These are phyloP conservation scores for Lepus timidus DNA, from an alignment of 2,113 vertebrate genomes.

Conservation along the genomic window DNA sequence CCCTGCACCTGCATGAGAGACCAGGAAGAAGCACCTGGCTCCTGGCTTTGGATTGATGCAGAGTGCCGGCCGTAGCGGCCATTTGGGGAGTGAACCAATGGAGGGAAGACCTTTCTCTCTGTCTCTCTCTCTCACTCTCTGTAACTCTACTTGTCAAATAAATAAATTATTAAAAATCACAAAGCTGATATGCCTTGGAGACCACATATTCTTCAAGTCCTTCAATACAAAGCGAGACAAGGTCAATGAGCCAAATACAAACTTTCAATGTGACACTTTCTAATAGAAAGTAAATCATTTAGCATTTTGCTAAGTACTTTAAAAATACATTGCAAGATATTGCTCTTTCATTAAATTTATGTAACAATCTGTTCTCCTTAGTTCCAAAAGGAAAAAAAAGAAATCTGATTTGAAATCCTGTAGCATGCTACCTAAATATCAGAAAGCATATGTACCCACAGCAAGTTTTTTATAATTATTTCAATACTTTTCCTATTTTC, in stretches of 20 bases:
- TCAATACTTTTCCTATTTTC: slow-evolving; percentile 29
- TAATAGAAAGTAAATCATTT: slow-evolving; percentile 36
- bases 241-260: not conserved
- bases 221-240: slow-evolving; percentile 26
- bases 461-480: not conserved
- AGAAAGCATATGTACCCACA: not conserved
- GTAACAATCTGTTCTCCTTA: not conserved
- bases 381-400: slow-evolving; percentile 32
- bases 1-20: no score
- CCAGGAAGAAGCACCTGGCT: no score
- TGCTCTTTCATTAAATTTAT: not conserved
- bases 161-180: no score
- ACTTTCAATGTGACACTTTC: not conserved
- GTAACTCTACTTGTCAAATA: no score
- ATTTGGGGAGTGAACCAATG: no score
- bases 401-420: slow-evolving; percentile 20
- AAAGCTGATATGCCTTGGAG: not conserved
- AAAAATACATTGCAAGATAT: not conserved
- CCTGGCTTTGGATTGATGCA: no score
- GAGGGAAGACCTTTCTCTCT: no score
- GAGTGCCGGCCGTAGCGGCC: no score
- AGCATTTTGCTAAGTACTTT: slow-evolving; percentile 15
- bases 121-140: no score
- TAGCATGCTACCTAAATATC: slow-evolving; percentile 21
- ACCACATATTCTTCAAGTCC: not conserved